A percentile compares a stretch with the other conserved stretches of the same genome.
Conservation (phyloP, 2,113 vertebrate species). For the Onychostruthus taczanowskii region DNA sequence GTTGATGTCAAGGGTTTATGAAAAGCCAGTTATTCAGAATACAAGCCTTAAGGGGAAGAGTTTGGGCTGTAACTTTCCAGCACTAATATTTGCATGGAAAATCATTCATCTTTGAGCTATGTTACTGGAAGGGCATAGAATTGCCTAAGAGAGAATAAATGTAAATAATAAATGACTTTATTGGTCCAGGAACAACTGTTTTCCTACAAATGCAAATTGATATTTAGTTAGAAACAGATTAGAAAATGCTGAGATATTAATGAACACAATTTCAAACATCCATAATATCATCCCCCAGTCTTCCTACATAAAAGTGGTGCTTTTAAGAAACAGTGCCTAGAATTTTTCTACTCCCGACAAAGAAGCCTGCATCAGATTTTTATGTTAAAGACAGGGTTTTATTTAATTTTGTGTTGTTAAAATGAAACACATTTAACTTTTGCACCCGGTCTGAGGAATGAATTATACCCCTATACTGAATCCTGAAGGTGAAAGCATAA, state of each 20-base stretch:
- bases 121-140: neutral
- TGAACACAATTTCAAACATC: neutral
- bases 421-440: neutral
- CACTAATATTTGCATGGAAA: conserved; percentile 8
- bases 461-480: neutral
- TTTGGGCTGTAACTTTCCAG: neutral
- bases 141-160: neutral
- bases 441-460: neutral
- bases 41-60: conserved; percentile 18
- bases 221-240: neutral
- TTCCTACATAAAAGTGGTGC: neutral
- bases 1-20: neutral
- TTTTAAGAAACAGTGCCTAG: neutral
- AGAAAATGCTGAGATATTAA: neutral
- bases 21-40: neutral
- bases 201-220: neutral
- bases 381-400: neutral
- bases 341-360: neutral
- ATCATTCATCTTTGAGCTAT: neutral
- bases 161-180: neutral
- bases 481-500: neutral
- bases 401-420: neutral
- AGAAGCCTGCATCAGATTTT: neutral
- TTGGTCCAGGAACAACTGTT: neutral
- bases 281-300: neutral